Evolutionary conservation across 2,797 vertebrate genomes (phyloP), one percentile per base, ranked within the genome.

Genomic region (Tangara arthus): DNA sequence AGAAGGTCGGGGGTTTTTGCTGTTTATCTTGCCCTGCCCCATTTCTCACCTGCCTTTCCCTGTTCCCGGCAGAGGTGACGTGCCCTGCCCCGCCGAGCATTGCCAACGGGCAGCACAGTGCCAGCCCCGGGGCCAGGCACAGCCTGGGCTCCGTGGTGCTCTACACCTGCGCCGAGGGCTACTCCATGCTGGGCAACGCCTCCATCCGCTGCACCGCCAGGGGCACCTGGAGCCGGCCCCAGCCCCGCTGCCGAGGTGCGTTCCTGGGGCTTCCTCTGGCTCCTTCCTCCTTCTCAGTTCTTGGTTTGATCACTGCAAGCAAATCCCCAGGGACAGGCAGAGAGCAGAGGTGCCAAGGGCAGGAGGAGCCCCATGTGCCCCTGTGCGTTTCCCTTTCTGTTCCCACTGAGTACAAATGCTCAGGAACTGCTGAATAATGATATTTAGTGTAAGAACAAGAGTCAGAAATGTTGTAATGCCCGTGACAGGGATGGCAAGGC

Each of bases 151-250:
- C 83, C 0, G 15, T 3, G 2, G 94, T 97, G 49, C 79, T 28
- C 8, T 97, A 97, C 87, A 52, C 19, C 37, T 98, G 96, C 46
- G 10, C 35, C 7, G 35, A 92, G 3, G 97, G 97, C 27, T 97
- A 95, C 3, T 32, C 68, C n/a, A 93, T 97, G 30, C 1, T 39
- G 0, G 97, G 97, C 37, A 70, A 82, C 2, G 81, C 78, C 21
- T 39, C 89, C 55, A 9, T 97, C 7, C 84, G 3, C 65, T 96
- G 96, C 26, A 92, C 81, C 0, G 9, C 75, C 1, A 1, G 3
- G 8, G 97, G 96, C 11, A 82, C 21, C 0, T 98, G 96, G 97
- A 97, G 83, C 52, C 89, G 53, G 61, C 75, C 57, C 23, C 52
- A 21, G 68, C 91, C 80, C 84, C 95, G 65, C 14, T 97, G 97